Percentiles rank a stretch among this genome's conserved stretches.
Conservation (phyloP, 2,888 invertebrate species). For the Mermis nigrescens region DNA sequence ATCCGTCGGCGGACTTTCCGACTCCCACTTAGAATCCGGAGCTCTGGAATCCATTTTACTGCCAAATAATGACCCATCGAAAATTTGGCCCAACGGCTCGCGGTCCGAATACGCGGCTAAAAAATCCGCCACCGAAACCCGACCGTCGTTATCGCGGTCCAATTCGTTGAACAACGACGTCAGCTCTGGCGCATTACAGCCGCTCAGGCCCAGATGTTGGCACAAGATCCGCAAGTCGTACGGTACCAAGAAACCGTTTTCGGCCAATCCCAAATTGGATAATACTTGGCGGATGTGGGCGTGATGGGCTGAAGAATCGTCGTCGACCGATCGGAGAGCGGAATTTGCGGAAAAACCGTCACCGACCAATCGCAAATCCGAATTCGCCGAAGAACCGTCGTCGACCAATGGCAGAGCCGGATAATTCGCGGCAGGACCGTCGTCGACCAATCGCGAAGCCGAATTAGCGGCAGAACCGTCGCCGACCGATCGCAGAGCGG, state of each 20-base stretch:
- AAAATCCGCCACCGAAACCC: conserved; percentile 5
- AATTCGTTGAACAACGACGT: neutral
- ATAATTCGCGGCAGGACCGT: too few relatives aligned
- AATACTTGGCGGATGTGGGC: neutral
- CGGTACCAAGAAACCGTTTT: neutral
- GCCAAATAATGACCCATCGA: too few relatives aligned
- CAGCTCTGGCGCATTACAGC: neutral
- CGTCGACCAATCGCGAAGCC: neutral
- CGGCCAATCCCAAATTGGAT: neutral
- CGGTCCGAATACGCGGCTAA: neutral
- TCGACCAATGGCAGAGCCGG: too few relatives aligned
- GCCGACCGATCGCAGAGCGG: neutral
- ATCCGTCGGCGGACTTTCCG: too few relatives aligned
- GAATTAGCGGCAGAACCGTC: neutral
- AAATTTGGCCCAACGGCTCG: too few relatives aligned
- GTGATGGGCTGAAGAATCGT: too few relatives aligned
- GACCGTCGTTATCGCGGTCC: conserved; percentile 4
- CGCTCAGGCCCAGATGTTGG: conserved; percentile 6
- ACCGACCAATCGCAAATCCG: too few relatives aligned
- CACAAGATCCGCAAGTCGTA: conserved; percentile 5
- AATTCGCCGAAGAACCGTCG: too few relatives aligned
- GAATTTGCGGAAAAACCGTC: neutral
- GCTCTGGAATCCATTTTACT: too few relatives aligned
- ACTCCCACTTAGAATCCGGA: too few relatives aligned
- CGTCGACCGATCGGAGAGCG: neutral